A percentile compares a stretch with the other conserved stretches of the same genome.
Conservation (phyloP, 1,140 invertebrate species). For the Cephus cinctus region DNA sequence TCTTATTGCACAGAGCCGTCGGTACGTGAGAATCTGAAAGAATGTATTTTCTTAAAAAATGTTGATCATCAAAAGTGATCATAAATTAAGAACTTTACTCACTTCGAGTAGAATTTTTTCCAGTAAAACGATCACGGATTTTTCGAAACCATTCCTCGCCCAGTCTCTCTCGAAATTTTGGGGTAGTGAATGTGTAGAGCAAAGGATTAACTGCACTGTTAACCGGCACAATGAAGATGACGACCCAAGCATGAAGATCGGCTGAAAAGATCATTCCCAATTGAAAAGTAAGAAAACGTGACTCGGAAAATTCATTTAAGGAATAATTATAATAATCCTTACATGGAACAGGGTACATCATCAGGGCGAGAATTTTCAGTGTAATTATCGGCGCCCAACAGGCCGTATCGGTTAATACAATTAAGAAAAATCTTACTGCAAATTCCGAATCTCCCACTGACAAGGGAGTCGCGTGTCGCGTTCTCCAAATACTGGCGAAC, state of each 20-base stretch:
- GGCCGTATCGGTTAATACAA: slow-evolving; percentile 70
- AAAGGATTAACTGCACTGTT: slow-evolving; percentile 79
- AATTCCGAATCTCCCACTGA: slow-evolving; percentile 67
- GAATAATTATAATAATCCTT: slow-evolving; percentile 18
- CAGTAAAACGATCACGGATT: slow-evolving; percentile 26
- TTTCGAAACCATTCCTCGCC: slow-evolving; percentile 33
- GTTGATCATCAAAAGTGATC: background rate
- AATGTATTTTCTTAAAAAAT: slow-evolving; percentile 9
- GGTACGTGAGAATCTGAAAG: slow-evolving; percentile 33
- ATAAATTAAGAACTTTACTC: slow-evolving; percentile 5
- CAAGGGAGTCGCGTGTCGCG: slow-evolving; percentile 62
- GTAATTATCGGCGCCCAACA: slow-evolving; percentile 77
- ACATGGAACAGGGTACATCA: slow-evolving; percentile 48
- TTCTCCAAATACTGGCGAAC: slow-evolving; percentile 65
- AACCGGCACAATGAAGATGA: slow-evolving; percentile 75
- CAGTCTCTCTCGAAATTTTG: slow-evolving; percentile 62
- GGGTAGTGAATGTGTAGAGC: slow-evolving; percentile 77
- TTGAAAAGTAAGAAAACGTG: slow-evolving; percentile 7
- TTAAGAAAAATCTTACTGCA: slow-evolving; percentile 72
- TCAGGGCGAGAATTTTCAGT: slow-evolving; percentile 67
- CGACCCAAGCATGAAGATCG: slow-evolving; percentile 72
- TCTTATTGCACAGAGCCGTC: slow-evolving; percentile 20
- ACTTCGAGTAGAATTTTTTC: slow-evolving; percentile 32
- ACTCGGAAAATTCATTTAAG: slow-evolving; percentile 1
- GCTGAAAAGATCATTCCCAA: slow-evolving; percentile 46